Percentiles rank a stretch among this genome's conserved stretches.
phyloP scores from a whole-genome alignment of 2,888 invertebrate genomes.

The Psylliodes chrysocephalus region DNA sequence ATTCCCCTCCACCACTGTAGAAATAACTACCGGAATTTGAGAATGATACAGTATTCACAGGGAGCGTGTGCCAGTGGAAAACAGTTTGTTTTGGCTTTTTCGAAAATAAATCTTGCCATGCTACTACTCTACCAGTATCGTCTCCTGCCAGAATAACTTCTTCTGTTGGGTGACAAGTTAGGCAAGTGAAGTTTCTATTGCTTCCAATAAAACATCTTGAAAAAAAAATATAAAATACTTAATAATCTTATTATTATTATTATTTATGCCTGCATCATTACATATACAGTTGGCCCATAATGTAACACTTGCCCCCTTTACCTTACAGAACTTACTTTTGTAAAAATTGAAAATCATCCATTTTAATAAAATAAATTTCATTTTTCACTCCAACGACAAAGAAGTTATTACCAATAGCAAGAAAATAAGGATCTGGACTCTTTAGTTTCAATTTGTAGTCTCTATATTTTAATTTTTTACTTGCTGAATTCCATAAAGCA shows the following conservation, averaged over 20 bases:
- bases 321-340: constrained; percentile 13
- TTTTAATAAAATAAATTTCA: constrained; percentile 7
- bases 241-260: not conserved
- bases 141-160: constrained; percentile 76
- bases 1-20: constrained; percentile 81
- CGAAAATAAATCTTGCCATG: constrained; percentile 69
- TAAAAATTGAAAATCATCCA: constrained; percentile 12
- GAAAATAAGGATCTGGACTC: constrained; percentile 29
- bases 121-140: constrained; percentile 70
- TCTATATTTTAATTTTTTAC: constrained; percentile 27
- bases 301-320: too few species aligned
- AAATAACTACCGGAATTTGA: constrained; percentile 73
- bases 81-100: constrained; percentile 61
- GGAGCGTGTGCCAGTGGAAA: constrained; percentile 82
- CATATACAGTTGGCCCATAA: too few species aligned
- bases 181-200: constrained; percentile 67
- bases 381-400: constrained; percentile 13
- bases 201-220: constrained; percentile 43
- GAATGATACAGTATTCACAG: constrained; percentile 74
- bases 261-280: too few species aligned
- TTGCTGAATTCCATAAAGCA: constrained; percentile 43
- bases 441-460: constrained; percentile 37
- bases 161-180: constrained; percentile 75
- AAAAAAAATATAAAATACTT: not conserved
- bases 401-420: constrained; percentile 36